Percentiles rank a stretch among this genome's conserved stretches.
phyloP scores from a whole-genome alignment of 2,113 vertebrate species.

The Dissostichus mawsoni region DNA sequence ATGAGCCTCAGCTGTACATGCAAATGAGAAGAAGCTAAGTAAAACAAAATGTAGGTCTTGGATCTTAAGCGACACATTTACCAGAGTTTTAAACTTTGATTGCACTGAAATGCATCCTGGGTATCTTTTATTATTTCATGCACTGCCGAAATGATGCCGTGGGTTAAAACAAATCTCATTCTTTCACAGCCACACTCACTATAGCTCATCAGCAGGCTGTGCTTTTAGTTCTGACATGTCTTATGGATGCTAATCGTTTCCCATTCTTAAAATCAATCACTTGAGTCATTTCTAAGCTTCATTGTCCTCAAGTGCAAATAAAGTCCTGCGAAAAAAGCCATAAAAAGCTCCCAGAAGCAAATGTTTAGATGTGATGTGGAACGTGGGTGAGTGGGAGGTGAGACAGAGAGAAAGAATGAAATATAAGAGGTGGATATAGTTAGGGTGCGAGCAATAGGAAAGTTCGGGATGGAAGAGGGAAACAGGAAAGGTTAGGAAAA shows the following conservation, averaged over 20 bases:
- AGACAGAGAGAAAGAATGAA: not conserved
- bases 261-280: too few species aligned
- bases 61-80: not conserved
- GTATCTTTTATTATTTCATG: too few species aligned
- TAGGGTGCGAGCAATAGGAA: not conserved
- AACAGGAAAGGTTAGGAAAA: not conserved
- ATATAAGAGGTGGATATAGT: not conserved
- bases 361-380: not conserved
- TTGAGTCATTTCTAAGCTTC: not conserved
- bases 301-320: not conserved
- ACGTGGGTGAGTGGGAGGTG: slow-evolving; percentile 29
- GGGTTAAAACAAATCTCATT: too few species aligned
- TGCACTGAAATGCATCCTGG: slow-evolving; percentile 1
- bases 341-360: not conserved
- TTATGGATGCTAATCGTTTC: too few species aligned
- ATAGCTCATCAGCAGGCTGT: too few species aligned
- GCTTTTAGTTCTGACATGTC: too few species aligned
- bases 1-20: slow-evolving; percentile 2
- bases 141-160: too few species aligned
- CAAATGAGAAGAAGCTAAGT: not conserved
- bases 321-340: too few species aligned
- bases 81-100: not conserved
- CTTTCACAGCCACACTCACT: too few species aligned
- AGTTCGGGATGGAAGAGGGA: not conserved
- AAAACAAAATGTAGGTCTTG: not conserved